phyloP scores from a whole-genome alignment of 53 echinoderm and acorn worm species.

The Astropecten irregularis region DNA sequence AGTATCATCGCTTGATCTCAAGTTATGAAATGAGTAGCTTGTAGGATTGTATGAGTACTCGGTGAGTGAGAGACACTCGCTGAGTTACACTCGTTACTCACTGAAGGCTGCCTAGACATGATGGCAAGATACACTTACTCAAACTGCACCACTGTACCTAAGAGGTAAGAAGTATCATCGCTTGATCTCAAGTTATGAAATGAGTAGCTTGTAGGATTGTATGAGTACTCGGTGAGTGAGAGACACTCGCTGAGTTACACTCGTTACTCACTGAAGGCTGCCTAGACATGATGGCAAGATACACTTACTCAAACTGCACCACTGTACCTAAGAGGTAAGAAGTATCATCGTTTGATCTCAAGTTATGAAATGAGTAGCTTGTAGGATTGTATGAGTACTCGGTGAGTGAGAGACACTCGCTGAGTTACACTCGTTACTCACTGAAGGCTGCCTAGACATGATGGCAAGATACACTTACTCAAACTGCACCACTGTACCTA shows the following conservation, averaged over 20 bases:
- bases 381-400: no score
- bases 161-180: no score
- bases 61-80: slow-evolving; percentile 54
- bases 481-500: slow-evolving; percentile 83
- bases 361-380: background rate
- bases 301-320: slow-evolving; percentile 82
- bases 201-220: background rate
- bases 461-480: slow-evolving; percentile 96
- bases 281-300: slow-evolving; percentile 97
- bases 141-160: slow-evolving; percentile 83
- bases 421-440: slow-evolving; percentile 70
- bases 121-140: slow-evolving; percentile 96
- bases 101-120: slow-evolving; percentile 92
- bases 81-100: slow-evolving; percentile 70
- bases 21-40: background rate
- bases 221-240: no score
- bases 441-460: slow-evolving; percentile 92
- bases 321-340: slow-evolving; percentile 89
- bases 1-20: background rate
- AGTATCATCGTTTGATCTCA: no score
- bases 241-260: slow-evolving; percentile 64
- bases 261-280: slow-evolving; percentile 81
- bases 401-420: slow-evolving; percentile 62
- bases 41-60: no score
- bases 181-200: background rate